Percentiles rank a stretch among this genome's conserved stretches.
Evolutionary conservation across 2,797 vertebrate species (phyloP).

Genomic region (Pelodytes ibericus): DNA sequence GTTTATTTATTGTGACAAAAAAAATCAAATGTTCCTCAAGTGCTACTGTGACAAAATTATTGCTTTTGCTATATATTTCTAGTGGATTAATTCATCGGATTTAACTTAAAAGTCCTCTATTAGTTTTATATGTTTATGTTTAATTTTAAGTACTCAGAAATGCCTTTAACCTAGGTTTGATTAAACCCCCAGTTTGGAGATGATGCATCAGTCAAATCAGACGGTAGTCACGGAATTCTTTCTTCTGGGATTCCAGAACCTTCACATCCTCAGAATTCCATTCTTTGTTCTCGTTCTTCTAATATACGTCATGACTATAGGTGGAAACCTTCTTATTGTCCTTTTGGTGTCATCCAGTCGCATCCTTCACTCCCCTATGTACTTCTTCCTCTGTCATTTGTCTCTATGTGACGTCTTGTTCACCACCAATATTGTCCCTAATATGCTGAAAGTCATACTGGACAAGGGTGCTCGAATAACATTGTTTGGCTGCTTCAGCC

Average conservation of each 20-base stretch:
- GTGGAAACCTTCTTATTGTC: conserved; percentile 62
- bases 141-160: too few species aligned
- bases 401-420: conserved; percentile 62
- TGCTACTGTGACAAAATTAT: too few species aligned
- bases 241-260: conserved; percentile 56
- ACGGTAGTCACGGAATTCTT: conserved; percentile 11
- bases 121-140: too few species aligned
- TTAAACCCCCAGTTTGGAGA: neutral
- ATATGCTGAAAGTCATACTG: conserved; percentile 51
- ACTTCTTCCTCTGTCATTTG: conserved; percentile 59
- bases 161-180: too few species aligned
- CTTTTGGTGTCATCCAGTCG: conserved; percentile 49
- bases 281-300: conserved; percentile 60
- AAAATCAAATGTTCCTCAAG: too few species aligned
- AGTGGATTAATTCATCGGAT: too few species aligned
- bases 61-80: too few species aligned
- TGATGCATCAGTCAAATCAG: neutral
- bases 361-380: conserved; percentile 62
- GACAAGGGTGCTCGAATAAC: conserved; percentile 50
- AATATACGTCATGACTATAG: conserved; percentile 60
- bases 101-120: too few species aligned
- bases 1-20: too few species aligned
- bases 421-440: conserved; percentile 58
- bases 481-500: conserved; percentile 56
- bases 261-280: conserved; percentile 31